Base-by-base conservation (phyloP, 1,140 invertebrate genomes). In the Megathymus violae region DNA sequence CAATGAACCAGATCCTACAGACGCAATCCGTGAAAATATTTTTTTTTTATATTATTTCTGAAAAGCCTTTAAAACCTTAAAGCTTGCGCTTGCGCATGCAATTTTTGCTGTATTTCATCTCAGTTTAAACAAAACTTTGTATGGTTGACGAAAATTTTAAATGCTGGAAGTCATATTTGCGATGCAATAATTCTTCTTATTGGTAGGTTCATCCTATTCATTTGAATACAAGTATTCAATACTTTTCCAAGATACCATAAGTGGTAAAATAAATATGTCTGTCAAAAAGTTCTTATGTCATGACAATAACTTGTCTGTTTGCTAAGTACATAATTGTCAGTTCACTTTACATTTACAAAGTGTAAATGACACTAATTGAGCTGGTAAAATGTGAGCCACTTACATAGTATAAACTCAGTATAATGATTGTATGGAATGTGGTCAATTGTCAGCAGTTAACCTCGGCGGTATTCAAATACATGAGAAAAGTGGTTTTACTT, bases 391-490 rank as follows among this genome's bases (percentile, higher is more conserved):
- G 17, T 14, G 50, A 52, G 38, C 22, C 10, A 54, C 19, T 54
- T 15, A 54, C 17, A 43, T 7, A 25, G 50, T 54, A 13, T 40
- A 25, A 54, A n/a, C 38, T 22, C 16, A 44, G 41, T 58, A 25
- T 58, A 58, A 58, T 44, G 22, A 58, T 58, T 44, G 22, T 22
- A 25, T 22, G 46, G 60, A 64, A 69, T 69, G 47, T 61, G 51
- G 51, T 54, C 25, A 43, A 43, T 22, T 9, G 56, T 64, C 38
- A 72, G 59, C 54, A 36, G 78, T 72, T 81, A 40, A 75, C 78
- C 77, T 81, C 74, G 78, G 27, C 69, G 27, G 6, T 47, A 67
- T 76, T 67, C 62, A 64, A 70, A 73, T 70, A 51, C 71, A 74
- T 72, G 74, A 74, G 70, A 73, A 71, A 74, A 58, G 74, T 71